These are phyloP conservation scores for Spheniscus mendiculus DNA, from an alignment of 2,113 vertebrate genomes.

Conservation along the genomic window DNA sequence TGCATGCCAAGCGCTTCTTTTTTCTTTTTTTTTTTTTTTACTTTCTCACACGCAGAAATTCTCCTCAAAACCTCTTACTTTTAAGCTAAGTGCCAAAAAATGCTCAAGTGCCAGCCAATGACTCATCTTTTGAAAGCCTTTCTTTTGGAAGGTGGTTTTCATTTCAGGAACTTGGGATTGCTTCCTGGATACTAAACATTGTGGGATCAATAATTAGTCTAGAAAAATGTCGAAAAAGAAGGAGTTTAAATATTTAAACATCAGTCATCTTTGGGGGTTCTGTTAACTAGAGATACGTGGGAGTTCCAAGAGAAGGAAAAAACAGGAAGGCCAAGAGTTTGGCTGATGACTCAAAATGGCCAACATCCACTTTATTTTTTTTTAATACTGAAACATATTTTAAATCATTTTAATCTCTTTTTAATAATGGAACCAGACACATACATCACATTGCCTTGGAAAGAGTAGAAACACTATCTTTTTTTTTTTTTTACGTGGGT, in stretches of 20 bases:
- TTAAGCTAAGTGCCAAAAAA: constrained; percentile 55
- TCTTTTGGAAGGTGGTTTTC: constrained; percentile 65
- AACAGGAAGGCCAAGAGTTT: neutral
- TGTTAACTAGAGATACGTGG: neutral
- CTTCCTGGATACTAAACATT: constrained; percentile 74
- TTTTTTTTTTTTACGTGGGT: neutral
- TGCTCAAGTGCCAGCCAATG: constrained; percentile 60
- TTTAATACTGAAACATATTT: neutral
- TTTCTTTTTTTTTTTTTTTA: neutral
- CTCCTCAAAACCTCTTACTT: constrained; percentile 61
- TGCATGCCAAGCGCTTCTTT: constrained; percentile 20
- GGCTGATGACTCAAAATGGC: constrained; percentile 6
- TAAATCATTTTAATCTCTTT: constrained; percentile 18
- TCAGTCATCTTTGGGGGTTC: neutral
- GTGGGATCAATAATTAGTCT: constrained; percentile 60
- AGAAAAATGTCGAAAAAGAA: constrained; percentile 51
- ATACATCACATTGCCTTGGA: constrained; percentile 31
- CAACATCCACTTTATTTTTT: neutral
- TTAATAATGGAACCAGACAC: constrained; percentile 44
- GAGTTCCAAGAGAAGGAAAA: neutral
- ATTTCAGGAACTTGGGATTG: constrained; percentile 66
- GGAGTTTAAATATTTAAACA: constrained; percentile 49
- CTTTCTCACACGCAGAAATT: constrained; percentile 55
- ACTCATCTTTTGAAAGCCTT: constrained; percentile 66
- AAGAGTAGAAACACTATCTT: neutral